Base-by-base conservation (phyloP, 2,888 invertebrate species). In the Drosophila colorata region DNA sequence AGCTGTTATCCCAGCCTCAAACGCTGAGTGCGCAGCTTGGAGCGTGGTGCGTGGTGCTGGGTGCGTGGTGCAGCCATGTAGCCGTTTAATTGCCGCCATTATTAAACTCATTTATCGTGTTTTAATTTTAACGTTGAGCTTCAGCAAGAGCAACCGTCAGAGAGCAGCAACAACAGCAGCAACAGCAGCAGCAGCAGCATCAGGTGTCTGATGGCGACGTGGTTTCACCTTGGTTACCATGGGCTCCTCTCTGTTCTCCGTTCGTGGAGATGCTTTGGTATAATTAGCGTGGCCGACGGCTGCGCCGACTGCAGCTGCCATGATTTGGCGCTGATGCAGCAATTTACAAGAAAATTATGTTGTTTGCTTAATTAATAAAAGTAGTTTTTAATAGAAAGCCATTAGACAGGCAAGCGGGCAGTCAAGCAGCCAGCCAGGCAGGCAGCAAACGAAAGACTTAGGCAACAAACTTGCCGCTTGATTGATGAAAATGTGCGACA, bases 101-200 rank as follows among this genome's bases (percentile, higher is more conserved):
- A 88, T 88, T 88, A 88, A 88, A 89, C 88, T 85, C 89, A 88
- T 88, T 89, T 88, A 89, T 87, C 89, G 89, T 87, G 88, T 87
- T 87, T 84, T 89, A 84, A 84, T 84, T 81, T 81, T 74, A 73
- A 71, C 76, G 73, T 79, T 79, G 78, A 78, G 73, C 78, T 75
- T 77, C 84, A 66, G 55, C 47, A 43, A 52, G 63, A 55, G 53
- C 55, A 52, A 16, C 33, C 38, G 55, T 51, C 40, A 23, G 23
- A 23, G 6, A 49, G 44, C 46, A 49, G 13, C 63, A 66, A 28
- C n/a, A n/a, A n/a, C n/a, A n/a, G n/a, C 56, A 46, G 37, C 46
- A 61, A 33, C 65, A 25, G 18, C 31, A 25, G 6, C 69, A 49
- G 20, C 60, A 41, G 3, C 67, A 69, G 59, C 75, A 71, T 71